Percentiles rank a stretch among this genome's conserved stretches.
These are phyloP conservation scores for Bubo scandiacus DNA, from an alignment of 2,113 vertebrate species.

Conservation along the genomic window DNA sequence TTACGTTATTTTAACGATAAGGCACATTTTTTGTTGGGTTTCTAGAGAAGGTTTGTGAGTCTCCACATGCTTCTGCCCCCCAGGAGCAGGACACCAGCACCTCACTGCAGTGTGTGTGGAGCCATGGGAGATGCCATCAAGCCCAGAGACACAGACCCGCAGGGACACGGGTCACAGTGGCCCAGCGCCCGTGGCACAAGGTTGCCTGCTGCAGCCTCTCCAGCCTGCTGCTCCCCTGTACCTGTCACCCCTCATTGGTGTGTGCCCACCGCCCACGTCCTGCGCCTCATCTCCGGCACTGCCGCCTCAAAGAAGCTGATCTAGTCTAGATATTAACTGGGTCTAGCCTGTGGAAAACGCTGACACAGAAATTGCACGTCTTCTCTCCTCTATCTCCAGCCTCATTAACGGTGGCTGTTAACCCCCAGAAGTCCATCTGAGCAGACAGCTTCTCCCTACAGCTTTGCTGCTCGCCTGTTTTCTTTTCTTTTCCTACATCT, in stretches of 20 bases:
- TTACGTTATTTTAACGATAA: rapidly evolving
- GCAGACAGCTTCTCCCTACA: neutral
- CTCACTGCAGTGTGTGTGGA: neutral
- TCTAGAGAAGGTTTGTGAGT: neutral
- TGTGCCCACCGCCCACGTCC: rapidly evolving
- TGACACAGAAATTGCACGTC: neutral
- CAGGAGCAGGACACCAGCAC: neutral
- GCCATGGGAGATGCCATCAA: neutral
- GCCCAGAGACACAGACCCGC: rapidly evolving
- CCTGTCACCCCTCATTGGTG: neutral
- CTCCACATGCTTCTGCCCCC: neutral
- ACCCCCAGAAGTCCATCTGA: rapidly evolving
- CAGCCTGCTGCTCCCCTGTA: rapidly evolving
- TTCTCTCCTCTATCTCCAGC: neutral
- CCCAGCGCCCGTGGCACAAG: rapidly evolving
- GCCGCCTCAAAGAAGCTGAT: rapidly evolving
- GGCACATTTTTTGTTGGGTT: rapidly evolving
- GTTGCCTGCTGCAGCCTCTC: neutral
- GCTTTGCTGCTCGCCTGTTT: rapidly evolving
- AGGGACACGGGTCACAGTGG: neutral
- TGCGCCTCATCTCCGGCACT: rapidly evolving
- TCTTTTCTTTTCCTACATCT: neutral
- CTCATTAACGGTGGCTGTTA: neutral
- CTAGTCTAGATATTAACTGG: neutral
- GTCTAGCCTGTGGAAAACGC: neutral